A percentile compares a stretch with the other conserved stretches of the same genome.
Evolutionary conservation across 2,888 invertebrate species (phyloP).

Genomic region (Parnassius smintheus): DNA sequence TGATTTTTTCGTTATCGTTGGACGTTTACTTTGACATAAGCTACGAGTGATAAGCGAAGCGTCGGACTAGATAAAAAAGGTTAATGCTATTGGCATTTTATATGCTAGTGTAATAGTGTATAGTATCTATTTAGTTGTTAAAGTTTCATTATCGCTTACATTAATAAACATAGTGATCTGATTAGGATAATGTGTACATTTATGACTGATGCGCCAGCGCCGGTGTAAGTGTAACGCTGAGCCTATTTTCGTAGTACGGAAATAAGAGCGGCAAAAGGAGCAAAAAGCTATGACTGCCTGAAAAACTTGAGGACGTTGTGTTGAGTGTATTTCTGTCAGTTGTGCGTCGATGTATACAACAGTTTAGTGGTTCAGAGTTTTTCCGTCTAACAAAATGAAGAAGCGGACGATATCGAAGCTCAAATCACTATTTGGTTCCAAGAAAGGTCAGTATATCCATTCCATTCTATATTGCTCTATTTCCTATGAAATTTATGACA

Average conservation of each 20-base stretch:
- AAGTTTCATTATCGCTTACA: constrained; percentile 31
- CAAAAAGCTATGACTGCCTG: constrained; percentile 73
- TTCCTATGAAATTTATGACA: neutral
- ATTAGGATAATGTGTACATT: constrained; percentile 38
- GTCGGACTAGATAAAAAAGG: constrained; percentile 46
- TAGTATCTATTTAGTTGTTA: constrained; percentile 12
- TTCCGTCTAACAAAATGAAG: constrained; percentile 62
- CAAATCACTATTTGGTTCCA: constrained; percentile 71
- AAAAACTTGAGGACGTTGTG: constrained; percentile 77
- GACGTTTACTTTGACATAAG: constrained; percentile 42
- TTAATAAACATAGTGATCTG: constrained; percentile 38
- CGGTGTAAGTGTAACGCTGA: constrained; percentile 74
- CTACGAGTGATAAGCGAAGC: constrained; percentile 52
- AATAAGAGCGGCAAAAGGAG: constrained; percentile 80
- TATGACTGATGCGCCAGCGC: constrained; percentile 73
- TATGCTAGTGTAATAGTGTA: constrained; percentile 2
- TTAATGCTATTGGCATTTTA: constrained; percentile 34
- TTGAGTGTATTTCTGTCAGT: constrained; percentile 73
- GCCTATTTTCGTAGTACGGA: constrained; percentile 81
- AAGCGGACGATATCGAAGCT: constrained; percentile 73
- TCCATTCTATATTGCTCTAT: no score
- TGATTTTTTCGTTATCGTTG: constrained; percentile 42
- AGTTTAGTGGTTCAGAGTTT: constrained; percentile 52
- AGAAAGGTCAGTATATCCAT: constrained; percentile 57
- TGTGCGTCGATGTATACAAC: constrained; percentile 62